Percentiles rank a stretch among this genome's conserved stretches.
These are phyloP conservation scores for Protaetia brevitarsis DNA, from an alignment of 1,140 invertebrate species.

Conservation along the genomic window DNA sequence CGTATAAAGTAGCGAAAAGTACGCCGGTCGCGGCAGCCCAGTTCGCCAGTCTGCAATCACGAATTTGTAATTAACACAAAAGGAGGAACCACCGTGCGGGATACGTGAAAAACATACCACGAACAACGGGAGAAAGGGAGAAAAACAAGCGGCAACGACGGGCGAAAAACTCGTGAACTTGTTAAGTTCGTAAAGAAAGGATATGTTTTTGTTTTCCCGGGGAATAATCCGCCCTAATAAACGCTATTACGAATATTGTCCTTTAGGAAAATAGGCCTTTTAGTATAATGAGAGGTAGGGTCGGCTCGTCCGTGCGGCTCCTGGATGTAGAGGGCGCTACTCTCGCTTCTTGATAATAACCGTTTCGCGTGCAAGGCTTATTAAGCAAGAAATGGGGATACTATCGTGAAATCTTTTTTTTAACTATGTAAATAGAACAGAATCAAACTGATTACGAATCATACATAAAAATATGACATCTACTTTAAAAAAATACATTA, in stretches of 20 bases:
- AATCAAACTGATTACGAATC: too few relatives aligned
- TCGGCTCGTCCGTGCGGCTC: conserved; percentile 9
- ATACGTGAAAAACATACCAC: conserved; percentile 1
- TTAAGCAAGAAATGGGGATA: conserved; percentile 8
- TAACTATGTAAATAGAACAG: background rate
- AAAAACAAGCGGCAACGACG: background rate
- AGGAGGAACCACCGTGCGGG: conserved; percentile 9
- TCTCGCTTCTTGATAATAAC: conserved; percentile 23
- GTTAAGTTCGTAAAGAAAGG: conserved; percentile 18
- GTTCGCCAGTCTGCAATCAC: background rate
- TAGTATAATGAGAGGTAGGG: conserved; percentile 29
- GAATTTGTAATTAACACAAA: conserved; percentile 17
- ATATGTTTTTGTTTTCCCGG: conserved; percentile 9
- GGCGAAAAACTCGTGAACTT: conserved; percentile 17
- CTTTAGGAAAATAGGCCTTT: conserved; percentile 26
- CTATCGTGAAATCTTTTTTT: background rate
- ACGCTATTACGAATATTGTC: conserved; percentile 22
- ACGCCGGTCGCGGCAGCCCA: background rate
- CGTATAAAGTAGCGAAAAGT: background rate
- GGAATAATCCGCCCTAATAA: conserved; percentile 17
- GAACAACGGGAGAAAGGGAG: background rate
- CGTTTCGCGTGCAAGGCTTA: conserved; percentile 22
- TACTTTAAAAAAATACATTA: background rate
- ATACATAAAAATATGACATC: too few relatives aligned
- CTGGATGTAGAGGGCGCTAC: conserved; percentile 17